Conservation (phyloP, 2,797 vertebrate genomes). For the Lates japonicus region DNA sequence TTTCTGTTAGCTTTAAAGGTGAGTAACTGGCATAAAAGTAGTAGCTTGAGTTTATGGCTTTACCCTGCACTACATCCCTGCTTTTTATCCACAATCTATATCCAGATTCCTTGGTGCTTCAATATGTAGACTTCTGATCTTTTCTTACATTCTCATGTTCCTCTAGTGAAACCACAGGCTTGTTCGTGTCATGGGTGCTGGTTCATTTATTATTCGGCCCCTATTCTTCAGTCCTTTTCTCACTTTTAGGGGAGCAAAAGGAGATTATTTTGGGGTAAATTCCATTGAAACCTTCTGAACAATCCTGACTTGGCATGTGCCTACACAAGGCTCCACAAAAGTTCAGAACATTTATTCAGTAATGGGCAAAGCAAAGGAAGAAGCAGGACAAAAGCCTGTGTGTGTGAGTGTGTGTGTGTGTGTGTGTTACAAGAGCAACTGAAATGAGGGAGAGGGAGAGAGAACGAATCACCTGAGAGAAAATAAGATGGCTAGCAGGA, state of each 20-base stretch:
- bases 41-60: constrained; percentile 44
- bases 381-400: constrained; percentile 68
- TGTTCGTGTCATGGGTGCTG: constrained; percentile 63
- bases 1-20: constrained; percentile 23
- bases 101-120: constrained; percentile 44
- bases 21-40: constrained; percentile 25
- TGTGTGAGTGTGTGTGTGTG: constrained; percentile 21
- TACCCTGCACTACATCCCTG: constrained; percentile 2
- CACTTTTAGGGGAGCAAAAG: constrained; percentile 50
- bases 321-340: constrained; percentile 82
- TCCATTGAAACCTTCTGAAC: constrained; percentile 79
- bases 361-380: constrained; percentile 71
- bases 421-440: constrained; percentile 53
- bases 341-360: constrained; percentile 79
- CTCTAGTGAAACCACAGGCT: constrained; percentile 50
- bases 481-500: constrained; percentile 62
- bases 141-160: constrained; percentile 64
- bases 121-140: constrained; percentile 64
- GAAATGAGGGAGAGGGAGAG: constrained; percentile 66
- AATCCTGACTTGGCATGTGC: constrained; percentile 84
- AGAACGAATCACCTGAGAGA: constrained; percentile 75
- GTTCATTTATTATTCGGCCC: constrained; percentile 71
- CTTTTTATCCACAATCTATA: constrained; percentile 52
- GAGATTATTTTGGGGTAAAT: constrained; percentile 82
- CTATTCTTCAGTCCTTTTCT: constrained; percentile 65